Evolutionary conservation across 2,888 invertebrate genomes (phyloP).

Genomic region (Agrochola lychnidis): DNA sequence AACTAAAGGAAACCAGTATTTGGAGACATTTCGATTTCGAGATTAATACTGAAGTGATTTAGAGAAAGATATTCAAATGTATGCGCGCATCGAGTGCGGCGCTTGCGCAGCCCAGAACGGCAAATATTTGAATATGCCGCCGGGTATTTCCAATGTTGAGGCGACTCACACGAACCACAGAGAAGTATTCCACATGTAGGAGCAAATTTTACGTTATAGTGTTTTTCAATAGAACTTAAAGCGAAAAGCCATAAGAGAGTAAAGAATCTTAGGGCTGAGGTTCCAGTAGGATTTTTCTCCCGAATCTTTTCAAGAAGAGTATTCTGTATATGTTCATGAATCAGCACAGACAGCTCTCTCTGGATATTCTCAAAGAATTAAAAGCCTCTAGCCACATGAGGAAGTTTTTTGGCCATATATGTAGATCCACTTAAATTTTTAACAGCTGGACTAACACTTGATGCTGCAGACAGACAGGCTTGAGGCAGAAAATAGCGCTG

Average conservation of each 20-base stretch:
- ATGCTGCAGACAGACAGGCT: background rate
- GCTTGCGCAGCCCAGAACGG: slow-evolving; percentile 27
- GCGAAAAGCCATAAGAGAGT: background rate
- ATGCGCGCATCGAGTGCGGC: slow-evolving; percentile 55
- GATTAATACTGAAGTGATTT: slow-evolving; percentile 65
- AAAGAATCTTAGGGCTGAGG: background rate
- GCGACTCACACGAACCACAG: slow-evolving; percentile 35
- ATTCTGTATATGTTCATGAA: background rate
- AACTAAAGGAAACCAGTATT: slow-evolving; percentile 52
- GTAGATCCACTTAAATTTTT: background rate
- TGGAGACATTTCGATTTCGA: slow-evolving; percentile 61
- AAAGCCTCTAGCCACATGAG: no score
- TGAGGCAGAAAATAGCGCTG: background rate
- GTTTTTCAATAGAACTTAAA: background rate
- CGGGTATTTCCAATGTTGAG: slow-evolving; percentile 47
- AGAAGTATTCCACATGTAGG: background rate
- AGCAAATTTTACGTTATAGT: background rate
- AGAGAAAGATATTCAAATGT: slow-evolving; percentile 72
- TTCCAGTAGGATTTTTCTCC: background rate
- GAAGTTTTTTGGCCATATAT: background rate
- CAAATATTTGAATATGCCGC: slow-evolving; percentile 56
- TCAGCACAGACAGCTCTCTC: background rate
- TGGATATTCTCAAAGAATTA: background rate
- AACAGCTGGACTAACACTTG: background rate
- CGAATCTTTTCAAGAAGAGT: background rate